Evolutionary conservation across 2,797 vertebrate species (phyloP), one percentile per base, ranked within the genome.

Genomic region (Hybognathus amarus): DNA sequence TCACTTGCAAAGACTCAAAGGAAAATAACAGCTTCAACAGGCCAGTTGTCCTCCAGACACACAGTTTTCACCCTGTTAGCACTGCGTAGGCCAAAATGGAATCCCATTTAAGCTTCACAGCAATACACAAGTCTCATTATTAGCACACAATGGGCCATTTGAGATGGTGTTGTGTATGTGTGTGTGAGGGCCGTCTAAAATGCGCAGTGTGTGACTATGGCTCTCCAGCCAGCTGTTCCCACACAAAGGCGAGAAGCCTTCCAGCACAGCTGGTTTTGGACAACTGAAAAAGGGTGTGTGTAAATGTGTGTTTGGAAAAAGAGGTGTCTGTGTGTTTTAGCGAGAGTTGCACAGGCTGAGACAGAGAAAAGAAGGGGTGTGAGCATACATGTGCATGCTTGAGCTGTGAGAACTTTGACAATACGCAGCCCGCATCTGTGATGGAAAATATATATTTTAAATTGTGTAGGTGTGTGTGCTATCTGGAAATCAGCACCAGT

Each of bases 221-320:
- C 89, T 91, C 90, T 90, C 86, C 76, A 86, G 92, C 91, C 92
- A 93, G 93, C 91, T 94, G 92, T 91, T 91, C 90, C 88, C 86
- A 84, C 83, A 85, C 75, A 85, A 81, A 79, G 27, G 24, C 66
- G 12, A 7, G 30, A 78, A 79, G 52, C 75, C 45, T 87, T 86
- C 73, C 73, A 83, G n/a, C 77, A 64, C 88, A 88, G 88, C 84
- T 87, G 81, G 56, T 69, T 83, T 68, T 83, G 63, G 73, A 68
- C 71, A 33, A 47, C 59, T 77, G 20, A 22, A 77, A 54, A 64
- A 40, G 74, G 27, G 61, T 59, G 70, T 61, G 70, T 69, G 63
- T 69, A 20, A 18, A 80, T 61, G 82, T 54, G 85, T 84, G 82
- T 85, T 71, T 61, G 52, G 42, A 61, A 70, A 61, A 83, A 71